Evolutionary conservation across 2,888 invertebrate species (phyloP).

Genomic region (Drosophila pseudotalamancana): DNA sequence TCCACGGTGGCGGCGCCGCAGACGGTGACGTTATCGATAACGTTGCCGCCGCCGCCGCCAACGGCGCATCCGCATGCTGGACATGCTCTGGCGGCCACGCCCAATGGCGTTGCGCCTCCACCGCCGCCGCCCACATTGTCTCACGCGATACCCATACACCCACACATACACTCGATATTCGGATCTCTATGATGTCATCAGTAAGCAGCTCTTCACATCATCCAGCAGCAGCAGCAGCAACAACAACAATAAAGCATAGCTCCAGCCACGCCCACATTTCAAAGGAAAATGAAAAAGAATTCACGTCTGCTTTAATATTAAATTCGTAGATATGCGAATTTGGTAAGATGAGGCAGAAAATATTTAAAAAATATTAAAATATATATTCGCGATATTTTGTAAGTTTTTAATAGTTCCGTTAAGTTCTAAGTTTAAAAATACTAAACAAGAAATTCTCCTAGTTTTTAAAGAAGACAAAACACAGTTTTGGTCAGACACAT

Average conservation of each 20-base stretch:
- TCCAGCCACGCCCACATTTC: constrained; percentile 39
- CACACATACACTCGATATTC: constrained; percentile 84
- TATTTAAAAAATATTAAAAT: not conserved
- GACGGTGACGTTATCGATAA: constrained; percentile 83
- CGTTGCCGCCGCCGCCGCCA: constrained; percentile 80
- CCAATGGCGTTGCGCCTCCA: constrained; percentile 67
- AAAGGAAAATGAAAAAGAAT: constrained; percentile 27
- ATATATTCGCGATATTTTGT: constrained; percentile 37
- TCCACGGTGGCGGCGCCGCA: constrained; percentile 80
- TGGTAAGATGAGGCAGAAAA: not conserved
- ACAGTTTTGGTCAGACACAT: constrained; percentile 53
- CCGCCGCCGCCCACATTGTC: constrained; percentile 80
- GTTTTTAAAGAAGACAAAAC: constrained; percentile 47
- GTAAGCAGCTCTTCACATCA: constrained; percentile 55
- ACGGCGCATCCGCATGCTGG: constrained; percentile 71
- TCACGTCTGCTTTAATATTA: not conserved
- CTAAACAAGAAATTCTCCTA: constrained; percentile 45
- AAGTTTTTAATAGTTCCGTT: constrained; percentile 37
- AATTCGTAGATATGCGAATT: not conserved
- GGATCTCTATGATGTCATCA: constrained; percentile 85
- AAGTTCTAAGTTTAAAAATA: constrained; percentile 46
- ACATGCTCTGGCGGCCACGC: constrained; percentile 67
- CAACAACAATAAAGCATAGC: constrained; percentile 47
- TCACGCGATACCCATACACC: constrained; percentile 83
- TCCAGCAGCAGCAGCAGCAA: constrained; percentile 22